Conservation (phyloP, 2,113 vertebrate genomes). For the Lepisosteus oculatus region DNA sequence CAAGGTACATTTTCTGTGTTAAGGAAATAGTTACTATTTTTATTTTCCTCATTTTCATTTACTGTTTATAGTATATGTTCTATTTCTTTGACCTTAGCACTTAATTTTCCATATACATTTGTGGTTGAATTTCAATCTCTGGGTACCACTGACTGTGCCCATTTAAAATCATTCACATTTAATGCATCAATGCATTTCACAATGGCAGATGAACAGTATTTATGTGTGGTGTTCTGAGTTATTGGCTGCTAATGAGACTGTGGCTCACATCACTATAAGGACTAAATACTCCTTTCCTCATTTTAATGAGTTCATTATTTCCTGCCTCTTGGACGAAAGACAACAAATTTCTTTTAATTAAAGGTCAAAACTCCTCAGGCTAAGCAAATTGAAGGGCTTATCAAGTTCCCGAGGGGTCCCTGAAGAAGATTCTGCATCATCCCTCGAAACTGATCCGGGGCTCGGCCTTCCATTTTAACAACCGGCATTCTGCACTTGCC, state of each 20-base stretch:
- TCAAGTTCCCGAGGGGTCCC: constrained; percentile 49
- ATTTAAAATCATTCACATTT: constrained; percentile 75
- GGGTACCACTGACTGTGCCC: constrained; percentile 23
- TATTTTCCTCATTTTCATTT: too few species aligned
- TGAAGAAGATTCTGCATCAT: constrained; percentile 44
- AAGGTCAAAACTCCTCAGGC: constrained; percentile 74
- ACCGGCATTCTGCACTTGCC: constrained; percentile 23
- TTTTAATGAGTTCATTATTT: constrained; percentile 98
- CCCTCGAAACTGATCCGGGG: constrained; percentile 28
- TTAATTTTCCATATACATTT: too few species aligned
- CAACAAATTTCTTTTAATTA: constrained; percentile 83
- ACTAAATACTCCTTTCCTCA: constrained; percentile 74
- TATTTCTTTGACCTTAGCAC: too few species aligned
- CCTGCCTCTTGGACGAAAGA: constrained; percentile 86
- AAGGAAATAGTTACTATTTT: too few species aligned
- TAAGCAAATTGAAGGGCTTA: constrained; percentile 62
- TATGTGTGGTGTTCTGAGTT: constrained; percentile 73
- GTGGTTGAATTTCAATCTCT: neutral
- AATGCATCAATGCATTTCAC: constrained; percentile 69
- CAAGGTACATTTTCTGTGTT: too few species aligned
- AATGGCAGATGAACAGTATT: constrained; percentile 71
- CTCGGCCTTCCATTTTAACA: constrained; percentile 3
- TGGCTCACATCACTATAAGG: constrained; percentile 65
- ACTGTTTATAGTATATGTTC: too few species aligned
- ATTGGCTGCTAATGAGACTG: constrained; percentile 73